Base-by-base conservation (phyloP, 2,888 invertebrate genomes). In the Agapostemon virescens region DNA sequence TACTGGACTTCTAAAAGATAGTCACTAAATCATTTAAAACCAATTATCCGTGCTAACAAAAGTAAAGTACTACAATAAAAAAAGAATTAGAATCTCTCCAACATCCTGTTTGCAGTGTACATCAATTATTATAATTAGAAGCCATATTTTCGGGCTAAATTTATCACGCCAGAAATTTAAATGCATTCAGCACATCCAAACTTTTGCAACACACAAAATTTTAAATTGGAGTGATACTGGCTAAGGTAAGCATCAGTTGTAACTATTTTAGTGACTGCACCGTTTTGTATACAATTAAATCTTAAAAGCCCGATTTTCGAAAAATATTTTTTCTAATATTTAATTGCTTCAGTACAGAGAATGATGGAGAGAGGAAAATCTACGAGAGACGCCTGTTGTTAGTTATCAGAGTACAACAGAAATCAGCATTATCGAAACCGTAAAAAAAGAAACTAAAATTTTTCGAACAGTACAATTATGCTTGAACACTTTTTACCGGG, bases 1-100 rank as follows among this genome's bases (percentile, higher is more conserved):
- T 80, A 80, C 69, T 80, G 79, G 79, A 80, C 69, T 74, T 66
- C 79, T 61, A 55, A 49, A 69, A 64, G 11, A 63, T n/a, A 20
- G 33, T 36, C 26, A 66, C 23, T 40, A 30, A 45, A 67, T 45
- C 42, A 13, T 17, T 45, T 13, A 30, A 67, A 45, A 67, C 42
- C 67, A 45, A 42, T 20, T 45, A 45, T 20, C 42, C 15, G 33
- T 17, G 17, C 3, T 3, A 4, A n/a, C 49, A 9, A 26, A 40
- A 66, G 23, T 38, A 6, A 36, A 20, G 20, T 64, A n/a, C n/a
- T 49, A 20, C n/a, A n/a, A n/a, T 45, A n/a, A 20, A 45, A 42
- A 17, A 42, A 20, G 20, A 49, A 11, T 3, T n/a, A 49, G n/a
- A 49, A 49, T n/a, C n/a, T n/a, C 49, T 49, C 49, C n/a, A 49